These are phyloP conservation scores for Epistrophe eligans DNA, from an alignment of 2,888 invertebrate genomes.

Conservation along the genomic window DNA sequence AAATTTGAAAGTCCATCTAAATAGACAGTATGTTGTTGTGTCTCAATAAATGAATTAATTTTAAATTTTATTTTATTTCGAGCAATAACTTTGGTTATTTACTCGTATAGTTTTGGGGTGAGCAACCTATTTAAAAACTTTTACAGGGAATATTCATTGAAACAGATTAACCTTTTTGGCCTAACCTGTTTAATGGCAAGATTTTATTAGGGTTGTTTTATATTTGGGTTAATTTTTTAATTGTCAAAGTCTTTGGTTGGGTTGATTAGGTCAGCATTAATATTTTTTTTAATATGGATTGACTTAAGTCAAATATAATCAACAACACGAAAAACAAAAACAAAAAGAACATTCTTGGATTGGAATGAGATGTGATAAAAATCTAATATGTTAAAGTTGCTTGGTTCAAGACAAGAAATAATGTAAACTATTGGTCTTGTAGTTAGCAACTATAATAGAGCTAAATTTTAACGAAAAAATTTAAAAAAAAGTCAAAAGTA, in stretches of 20 bases:
- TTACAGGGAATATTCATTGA: neutral
- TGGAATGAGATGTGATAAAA: too few species aligned
- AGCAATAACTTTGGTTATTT: slow-evolving; percentile 4
- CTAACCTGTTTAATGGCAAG: neutral
- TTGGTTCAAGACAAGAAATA: too few species aligned
- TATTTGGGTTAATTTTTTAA: neutral
- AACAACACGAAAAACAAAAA: too few species aligned
- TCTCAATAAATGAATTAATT: slow-evolving; percentile 9
- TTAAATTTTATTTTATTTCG: neutral
- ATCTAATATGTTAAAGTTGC: too few species aligned
- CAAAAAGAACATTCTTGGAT: too few species aligned
- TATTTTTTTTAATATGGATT: too few species aligned
- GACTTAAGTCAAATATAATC: too few species aligned
- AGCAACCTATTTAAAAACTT: slow-evolving; percentile 5
- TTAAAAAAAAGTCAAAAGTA: too few species aligned
- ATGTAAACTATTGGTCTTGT: too few species aligned
- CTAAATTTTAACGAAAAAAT: too few species aligned
- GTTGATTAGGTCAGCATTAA: neutral
- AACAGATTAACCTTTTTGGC: slow-evolving; percentile 1
- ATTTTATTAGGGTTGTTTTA: neutral
- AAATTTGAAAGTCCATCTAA: slow-evolving; percentile 1
- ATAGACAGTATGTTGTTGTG: neutral
- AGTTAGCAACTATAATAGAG: too few species aligned
- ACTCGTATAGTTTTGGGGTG: neutral
- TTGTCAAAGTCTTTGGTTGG: neutral